A percentile compares a stretch with the other conserved stretches of the same genome.
Evolutionary conservation across 2,113 vertebrate genomes (phyloP).

Genomic region (Archilochus colubris): DNA sequence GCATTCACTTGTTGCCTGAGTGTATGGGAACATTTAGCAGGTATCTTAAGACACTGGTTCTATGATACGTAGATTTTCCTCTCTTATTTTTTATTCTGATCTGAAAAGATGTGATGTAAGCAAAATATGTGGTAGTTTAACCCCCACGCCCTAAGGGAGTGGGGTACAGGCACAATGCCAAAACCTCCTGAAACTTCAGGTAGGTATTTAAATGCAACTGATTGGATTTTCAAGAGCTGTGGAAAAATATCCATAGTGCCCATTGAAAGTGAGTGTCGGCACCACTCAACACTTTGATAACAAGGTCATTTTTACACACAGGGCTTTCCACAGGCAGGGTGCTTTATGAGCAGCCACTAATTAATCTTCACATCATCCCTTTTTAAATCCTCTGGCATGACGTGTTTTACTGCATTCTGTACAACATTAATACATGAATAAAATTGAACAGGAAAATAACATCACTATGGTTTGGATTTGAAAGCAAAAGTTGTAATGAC

Average conservation of each 20-base stretch:
- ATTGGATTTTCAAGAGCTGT: neutral
- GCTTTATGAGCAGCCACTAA: slow-evolving; percentile 51
- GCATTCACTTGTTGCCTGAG: neutral
- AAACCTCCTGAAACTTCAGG: neutral
- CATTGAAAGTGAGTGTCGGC: neutral
- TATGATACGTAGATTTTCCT: neutral
- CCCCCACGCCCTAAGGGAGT: neutral
- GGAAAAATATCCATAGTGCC: neutral
- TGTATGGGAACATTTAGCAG: neutral
- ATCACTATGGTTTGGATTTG: slow-evolving; percentile 41
- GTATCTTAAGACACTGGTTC: neutral
- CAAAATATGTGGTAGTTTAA: neutral
- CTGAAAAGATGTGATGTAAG: neutral
- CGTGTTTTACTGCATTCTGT: slow-evolving; percentile 63
- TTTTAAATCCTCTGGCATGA: slow-evolving; percentile 51
- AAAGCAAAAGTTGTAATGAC: slow-evolving; percentile 58
- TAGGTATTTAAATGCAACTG: neutral
- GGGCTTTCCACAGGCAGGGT: slow-evolving; percentile 28
- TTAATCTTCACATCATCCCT: slow-evolving; percentile 64
- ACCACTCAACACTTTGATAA: slow-evolving; percentile 49
- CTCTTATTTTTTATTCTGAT: neutral
- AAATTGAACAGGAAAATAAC: slow-evolving; percentile 52
- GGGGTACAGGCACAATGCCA: neutral
- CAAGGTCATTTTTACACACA: slow-evolving; percentile 52
- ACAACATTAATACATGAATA: slow-evolving; percentile 27